These are phyloP conservation scores for Ptilonorhynchus violaceus DNA, from an alignment of 2,113 vertebrate species.

Conservation along the genomic window DNA sequence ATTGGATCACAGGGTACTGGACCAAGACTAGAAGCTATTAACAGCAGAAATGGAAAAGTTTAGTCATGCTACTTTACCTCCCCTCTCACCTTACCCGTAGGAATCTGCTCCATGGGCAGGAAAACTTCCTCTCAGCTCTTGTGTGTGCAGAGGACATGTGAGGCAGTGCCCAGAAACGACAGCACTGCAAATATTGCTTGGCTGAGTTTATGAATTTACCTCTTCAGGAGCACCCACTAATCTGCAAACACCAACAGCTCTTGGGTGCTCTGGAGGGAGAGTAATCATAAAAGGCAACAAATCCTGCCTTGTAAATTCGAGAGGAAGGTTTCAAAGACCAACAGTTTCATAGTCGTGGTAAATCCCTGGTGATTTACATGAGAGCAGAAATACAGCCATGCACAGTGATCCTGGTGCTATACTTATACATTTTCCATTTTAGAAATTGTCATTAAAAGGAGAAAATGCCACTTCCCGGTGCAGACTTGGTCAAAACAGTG, in stretches of 20 bases:
- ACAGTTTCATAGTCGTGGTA: neutral
- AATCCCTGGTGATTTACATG: neutral
- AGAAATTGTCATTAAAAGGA: neutral
- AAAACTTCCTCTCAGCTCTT: neutral
- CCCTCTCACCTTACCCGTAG: neutral
- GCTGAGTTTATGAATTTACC: neutral
- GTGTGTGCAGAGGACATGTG: neutral
- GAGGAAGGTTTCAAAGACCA: neutral
- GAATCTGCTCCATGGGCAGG: neutral
- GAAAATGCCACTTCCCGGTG: neutral
- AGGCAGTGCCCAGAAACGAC: neutral
- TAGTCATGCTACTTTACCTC: neutral
- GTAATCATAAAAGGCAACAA: neutral
- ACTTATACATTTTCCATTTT: neutral
- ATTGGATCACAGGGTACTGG: constrained; percentile 17
- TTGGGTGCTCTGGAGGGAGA: neutral
- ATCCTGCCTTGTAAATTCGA: neutral
- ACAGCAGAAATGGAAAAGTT: constrained; percentile 30
- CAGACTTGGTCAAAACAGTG: neutral
- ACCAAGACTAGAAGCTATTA: constrained; percentile 38
- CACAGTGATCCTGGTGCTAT: neutral
- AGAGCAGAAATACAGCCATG: neutral
- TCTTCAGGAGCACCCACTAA: neutral
- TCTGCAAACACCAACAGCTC: neutral
- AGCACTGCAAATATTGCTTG: neutral